Evolutionary conservation across 2,888 invertebrate genomes (phyloP), one percentile per base, ranked within the genome.

Genomic region (Drosophila barbarae): DNA sequence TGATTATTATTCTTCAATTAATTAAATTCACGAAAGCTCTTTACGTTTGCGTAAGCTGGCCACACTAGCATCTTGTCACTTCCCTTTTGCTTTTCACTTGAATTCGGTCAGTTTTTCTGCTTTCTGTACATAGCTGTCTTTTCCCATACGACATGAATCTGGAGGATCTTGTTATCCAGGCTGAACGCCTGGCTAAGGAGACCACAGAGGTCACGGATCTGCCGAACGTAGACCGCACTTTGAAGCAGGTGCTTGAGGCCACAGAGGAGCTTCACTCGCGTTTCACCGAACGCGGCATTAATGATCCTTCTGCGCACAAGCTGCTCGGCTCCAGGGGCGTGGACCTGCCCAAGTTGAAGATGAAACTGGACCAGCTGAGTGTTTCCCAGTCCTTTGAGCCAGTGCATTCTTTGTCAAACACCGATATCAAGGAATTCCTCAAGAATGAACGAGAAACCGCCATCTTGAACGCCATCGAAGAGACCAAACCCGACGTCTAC

Each of bases 391-490:
- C 95, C n/a, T 95, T 96, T 84, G 95, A 96, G 87, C 95, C 97
- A 0, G 90, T 97, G 21, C 96, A 97, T 90, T 96, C 97, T 0
- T 94, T 96, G 50, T 94, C 94, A 34, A 97, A 97, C 86, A 95
- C 96, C 15, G 98, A 98, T 88, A 94, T 98, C 73, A 94, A 95
- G 74, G 95, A 95, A 80, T 97, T 95, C 88, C 90, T 98, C 18
- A 94, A 95, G 88, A 98, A 98, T 91, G 98, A 98, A 90, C 93
- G 96, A 69, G 96, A 98, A 90, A 98, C 97, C 92, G 96, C 96
- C 0, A 95, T 98, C 81, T 90, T 98, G n/a, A 94, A 96, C 5
- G 93, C 96, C 3, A 96, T 98, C 82, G 97, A 98, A 89, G 95
- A 96, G 87, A 95, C 95, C 21, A 95, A 95, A 81, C 94, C 93